These are phyloP conservation scores for Glossophaga mutica DNA, from an alignment of 2,797 vertebrate genomes.

Conservation along the genomic window DNA sequence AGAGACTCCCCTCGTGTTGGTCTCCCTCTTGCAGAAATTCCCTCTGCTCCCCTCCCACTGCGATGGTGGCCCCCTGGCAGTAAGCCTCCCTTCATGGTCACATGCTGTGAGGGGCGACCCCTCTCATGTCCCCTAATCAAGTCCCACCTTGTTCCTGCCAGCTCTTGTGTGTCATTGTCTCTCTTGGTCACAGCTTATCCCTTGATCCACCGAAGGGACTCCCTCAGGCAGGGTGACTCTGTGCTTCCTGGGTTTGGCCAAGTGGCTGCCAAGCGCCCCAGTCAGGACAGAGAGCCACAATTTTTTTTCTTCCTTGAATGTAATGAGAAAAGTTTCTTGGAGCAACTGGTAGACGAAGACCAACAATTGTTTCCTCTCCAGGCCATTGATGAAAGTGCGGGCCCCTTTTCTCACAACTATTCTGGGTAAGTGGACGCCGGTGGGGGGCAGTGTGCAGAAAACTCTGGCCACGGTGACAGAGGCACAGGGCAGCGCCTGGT, in stretches of 20 bases:
- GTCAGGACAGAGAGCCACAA: background rate
- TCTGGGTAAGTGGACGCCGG: background rate
- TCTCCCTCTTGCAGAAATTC: accelerated
- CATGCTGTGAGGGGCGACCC: accelerated
- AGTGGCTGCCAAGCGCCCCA: background rate
- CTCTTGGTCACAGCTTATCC: background rate
- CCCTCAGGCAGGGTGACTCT: too few relatives aligned
- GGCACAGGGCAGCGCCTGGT: accelerated
- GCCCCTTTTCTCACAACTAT: accelerated
- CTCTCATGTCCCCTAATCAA: background rate
- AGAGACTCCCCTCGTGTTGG: background rate
- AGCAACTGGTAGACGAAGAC: background rate
- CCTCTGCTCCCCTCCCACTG: accelerated
- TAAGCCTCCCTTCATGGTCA: too few relatives aligned
- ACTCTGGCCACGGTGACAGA: background rate
- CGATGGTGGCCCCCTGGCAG: accelerated
- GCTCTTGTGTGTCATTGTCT: background rate
- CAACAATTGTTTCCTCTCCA: background rate
- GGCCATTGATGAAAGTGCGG: background rate
- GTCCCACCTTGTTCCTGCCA: accelerated
- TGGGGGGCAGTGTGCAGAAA: background rate
- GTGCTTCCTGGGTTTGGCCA: background rate
- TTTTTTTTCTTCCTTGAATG: background rate
- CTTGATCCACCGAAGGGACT: background rate
- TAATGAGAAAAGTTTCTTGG: background rate